Evolutionary conservation across 1,140 invertebrate species (phyloP), one percentile per base, ranked within the genome.

Genomic region (Akabosia matsudoensis): DNA sequence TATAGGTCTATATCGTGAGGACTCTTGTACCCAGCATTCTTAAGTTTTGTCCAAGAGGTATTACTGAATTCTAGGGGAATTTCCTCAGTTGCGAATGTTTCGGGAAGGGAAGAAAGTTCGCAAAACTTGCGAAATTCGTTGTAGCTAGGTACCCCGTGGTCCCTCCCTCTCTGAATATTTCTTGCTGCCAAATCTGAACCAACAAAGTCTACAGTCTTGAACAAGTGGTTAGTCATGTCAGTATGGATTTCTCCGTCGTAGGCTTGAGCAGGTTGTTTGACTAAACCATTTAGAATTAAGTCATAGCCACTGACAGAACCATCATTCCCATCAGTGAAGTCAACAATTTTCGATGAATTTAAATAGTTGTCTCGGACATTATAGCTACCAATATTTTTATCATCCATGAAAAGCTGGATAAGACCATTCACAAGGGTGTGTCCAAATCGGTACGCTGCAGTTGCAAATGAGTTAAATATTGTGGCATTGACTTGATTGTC

Each of bases 391-490:
- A 75, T 52, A 26, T 30, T n/a, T 24, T 14, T 0, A 31, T 70
- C 61, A 10, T 1, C 24, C 33, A 26, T 31, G 3, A 1, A 37
- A 14, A 80, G 1, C 14, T 83, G 37, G n/a, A 78, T 26, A 2
- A 76, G 0, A 16, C 80, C 78, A 52, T 78, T 75, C 14, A 91
- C 84, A 24, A 91, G 81, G 52, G 88, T 88, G 83, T 91, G 90
- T 18, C 90, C 90, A 83, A 91, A 91, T 74, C 88, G 80, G 81
- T 88, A 88, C 10, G 88, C 91, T 33, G 89, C 90, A 0, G 89
- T 87, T 1, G 90, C 87, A 83, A 92, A 90, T 82, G 90, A 90
- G 85, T 98, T 97, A 0, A 92, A 90, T 72, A 98, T 90, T 0
- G 90, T 88, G 0, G 96, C 89, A 85, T 99, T 90, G 3, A 93